Evolutionary conservation across 2,888 invertebrate species (phyloP).

Genomic region (Diarsia dahlii): DNA sequence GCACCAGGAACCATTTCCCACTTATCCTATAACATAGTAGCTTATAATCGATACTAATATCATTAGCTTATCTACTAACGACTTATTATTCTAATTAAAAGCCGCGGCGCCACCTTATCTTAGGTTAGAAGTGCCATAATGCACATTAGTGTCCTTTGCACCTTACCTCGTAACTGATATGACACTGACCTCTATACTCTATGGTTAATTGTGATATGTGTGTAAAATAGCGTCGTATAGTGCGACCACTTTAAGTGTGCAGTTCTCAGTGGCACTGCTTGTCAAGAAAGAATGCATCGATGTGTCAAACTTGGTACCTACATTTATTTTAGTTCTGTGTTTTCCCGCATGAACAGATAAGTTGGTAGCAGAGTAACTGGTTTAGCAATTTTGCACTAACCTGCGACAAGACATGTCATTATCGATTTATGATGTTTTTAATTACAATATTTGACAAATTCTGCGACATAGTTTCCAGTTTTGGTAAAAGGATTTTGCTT

Average conservation of each 20-base stretch:
- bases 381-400: neutral
- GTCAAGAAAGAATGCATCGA: too few relatives aligned
- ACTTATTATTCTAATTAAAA: slow-evolving; percentile 47
- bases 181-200: slow-evolving; percentile 33
- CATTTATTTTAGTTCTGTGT: too few relatives aligned
- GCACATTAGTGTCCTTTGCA: slow-evolving; percentile 34
- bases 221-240: neutral
- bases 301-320: too few relatives aligned
- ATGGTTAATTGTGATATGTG: neutral
- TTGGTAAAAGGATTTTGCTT: neutral
- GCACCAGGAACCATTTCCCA: neutral
- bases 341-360: too few relatives aligned
- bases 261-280: too few relatives aligned
- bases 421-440: neutral
- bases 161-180: slow-evolving; percentile 42
- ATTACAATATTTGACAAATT: neutral
- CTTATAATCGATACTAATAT: neutral
- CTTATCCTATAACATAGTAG: slow-evolving; percentile 19
- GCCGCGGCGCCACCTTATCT: slow-evolving; percentile 39
- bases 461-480: neutral
- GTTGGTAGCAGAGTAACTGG: neutral
- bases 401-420: neutral
- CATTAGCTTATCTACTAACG: slow-evolving; percentile 43
- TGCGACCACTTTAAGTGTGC: too few relatives aligned
- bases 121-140: slow-evolving; percentile 28